Percentiles rank a stretch among this genome's conserved stretches.
These are phyloP conservation scores for Lamellibrachia satsuma DNA, from an alignment of 2,888 invertebrate genomes.

Conservation along the genomic window DNA sequence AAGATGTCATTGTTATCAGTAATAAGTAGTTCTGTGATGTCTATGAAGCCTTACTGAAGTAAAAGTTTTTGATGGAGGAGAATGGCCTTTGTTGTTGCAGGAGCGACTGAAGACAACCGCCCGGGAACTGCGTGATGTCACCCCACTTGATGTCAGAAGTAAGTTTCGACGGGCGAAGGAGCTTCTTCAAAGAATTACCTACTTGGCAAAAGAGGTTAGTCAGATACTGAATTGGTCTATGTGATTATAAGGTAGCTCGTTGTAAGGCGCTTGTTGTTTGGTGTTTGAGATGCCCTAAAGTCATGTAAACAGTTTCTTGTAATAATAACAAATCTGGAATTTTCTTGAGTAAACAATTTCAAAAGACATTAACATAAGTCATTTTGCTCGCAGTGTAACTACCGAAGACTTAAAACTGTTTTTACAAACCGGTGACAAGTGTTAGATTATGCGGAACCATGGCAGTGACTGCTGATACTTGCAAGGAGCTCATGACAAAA, in stretches of 20 bases:
- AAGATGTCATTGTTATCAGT: no score
- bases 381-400: no score
- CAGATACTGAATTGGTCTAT: not conserved
- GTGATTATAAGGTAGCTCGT: not conserved
- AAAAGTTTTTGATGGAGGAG: not conserved
- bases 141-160: constrained; percentile 32
- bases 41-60: no score
- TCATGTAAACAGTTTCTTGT: not conserved
- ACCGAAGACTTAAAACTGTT: no score
- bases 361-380: no score
- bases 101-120: constrained; percentile 31
- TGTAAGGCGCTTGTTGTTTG: not conserved
- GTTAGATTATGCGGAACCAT: no score
- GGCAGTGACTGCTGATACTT: no score
- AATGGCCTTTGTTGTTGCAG: constrained; percentile 20
- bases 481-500: no score
- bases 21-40: no score
- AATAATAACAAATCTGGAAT: no score
- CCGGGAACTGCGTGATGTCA: constrained; percentile 23
- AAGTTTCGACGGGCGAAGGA: constrained; percentile 34
- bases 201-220: constrained; percentile 39
- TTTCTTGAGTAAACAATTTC: no score
- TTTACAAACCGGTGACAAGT: no score
- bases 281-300: not conserved
- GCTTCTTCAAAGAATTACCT: constrained; percentile 33